Evolutionary conservation across 1,140 invertebrate genomes (phyloP).

Genomic region (Eueides isabella): DNA sequence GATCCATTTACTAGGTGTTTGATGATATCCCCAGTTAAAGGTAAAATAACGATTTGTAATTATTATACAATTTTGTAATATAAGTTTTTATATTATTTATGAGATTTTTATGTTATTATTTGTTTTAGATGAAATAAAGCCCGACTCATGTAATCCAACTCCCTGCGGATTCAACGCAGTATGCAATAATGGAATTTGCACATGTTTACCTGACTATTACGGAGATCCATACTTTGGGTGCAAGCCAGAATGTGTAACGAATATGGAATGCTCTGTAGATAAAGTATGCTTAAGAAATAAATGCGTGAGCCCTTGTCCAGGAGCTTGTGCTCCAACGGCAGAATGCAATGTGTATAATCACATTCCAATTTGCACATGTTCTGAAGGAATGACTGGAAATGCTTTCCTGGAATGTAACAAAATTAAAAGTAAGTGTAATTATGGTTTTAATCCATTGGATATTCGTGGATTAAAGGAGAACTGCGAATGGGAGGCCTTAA

Average conservation of each 20-base stretch:
- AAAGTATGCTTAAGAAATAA: conserved; percentile 87
- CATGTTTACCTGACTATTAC: conserved; percentile 85
- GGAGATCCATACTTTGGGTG: conserved; percentile 88
- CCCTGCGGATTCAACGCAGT: conserved; percentile 88
- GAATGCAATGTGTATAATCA: conserved; percentile 87
- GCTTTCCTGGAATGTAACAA: conserved; percentile 84
- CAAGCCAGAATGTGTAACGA: conserved; percentile 87
- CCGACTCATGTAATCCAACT: conserved; percentile 86
- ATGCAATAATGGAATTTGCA: conserved; percentile 85
- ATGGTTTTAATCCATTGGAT: neutral
- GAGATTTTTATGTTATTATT: too few species aligned
- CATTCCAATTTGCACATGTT: conserved; percentile 87
- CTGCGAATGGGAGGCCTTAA: too few species aligned
- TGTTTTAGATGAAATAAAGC: conserved; percentile 68
- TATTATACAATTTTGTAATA: neutral
- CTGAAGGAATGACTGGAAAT: conserved; percentile 83
- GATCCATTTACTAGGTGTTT: conserved; percentile 85
- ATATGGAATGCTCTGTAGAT: conserved; percentile 86
- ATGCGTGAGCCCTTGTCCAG: conserved; percentile 88
- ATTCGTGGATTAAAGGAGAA: too few species aligned
- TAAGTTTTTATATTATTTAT: neutral
- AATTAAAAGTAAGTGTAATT: conserved; percentile 56
- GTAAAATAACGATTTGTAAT: conserved; percentile 49
- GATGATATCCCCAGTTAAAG: conserved; percentile 68
- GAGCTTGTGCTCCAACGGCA: conserved; percentile 86